Conservation (phyloP, 2,113 vertebrate genomes). For the Neoarius graeffei region DNA sequence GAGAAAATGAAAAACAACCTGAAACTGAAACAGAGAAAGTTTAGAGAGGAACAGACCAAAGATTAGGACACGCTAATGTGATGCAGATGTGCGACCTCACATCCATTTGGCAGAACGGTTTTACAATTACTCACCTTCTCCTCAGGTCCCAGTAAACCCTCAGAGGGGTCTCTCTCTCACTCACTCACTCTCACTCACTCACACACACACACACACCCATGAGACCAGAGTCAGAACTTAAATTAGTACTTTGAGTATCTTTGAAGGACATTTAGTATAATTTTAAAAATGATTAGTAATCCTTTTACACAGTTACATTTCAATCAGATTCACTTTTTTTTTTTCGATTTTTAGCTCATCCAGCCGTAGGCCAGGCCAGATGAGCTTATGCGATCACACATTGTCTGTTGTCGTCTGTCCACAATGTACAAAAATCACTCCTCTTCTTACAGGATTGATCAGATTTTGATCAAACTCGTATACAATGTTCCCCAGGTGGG, state of each 20-base stretch:
- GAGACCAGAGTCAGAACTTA: background rate
- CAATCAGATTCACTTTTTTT: background rate
- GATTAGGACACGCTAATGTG: constrained; percentile 51
- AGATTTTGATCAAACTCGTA: too few relatives aligned
- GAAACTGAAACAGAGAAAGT: background rate
- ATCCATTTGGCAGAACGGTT: constrained; percentile 61
- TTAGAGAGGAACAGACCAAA: constrained; percentile 15
- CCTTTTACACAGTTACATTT: background rate
- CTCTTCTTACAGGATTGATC: too few relatives aligned
- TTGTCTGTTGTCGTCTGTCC: too few relatives aligned
- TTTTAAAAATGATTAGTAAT: background rate
- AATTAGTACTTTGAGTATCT: background rate
- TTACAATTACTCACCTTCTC: constrained; percentile 65
- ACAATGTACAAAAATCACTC: too few relatives aligned
- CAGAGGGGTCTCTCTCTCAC: background rate
- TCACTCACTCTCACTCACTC: background rate
- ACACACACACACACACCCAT: background rate
- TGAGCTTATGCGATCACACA: too few relatives aligned
- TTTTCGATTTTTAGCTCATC: too few relatives aligned
- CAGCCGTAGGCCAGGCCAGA: too few relatives aligned
- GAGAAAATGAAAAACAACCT: background rate
- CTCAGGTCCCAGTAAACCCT: constrained; percentile 41
- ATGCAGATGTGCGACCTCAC: constrained; percentile 66
- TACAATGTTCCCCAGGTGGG: too few relatives aligned
- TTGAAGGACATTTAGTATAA: background rate